Base-by-base conservation (phyloP, 2,113 vertebrate species). In the Pogonocichla stellata region DNA sequence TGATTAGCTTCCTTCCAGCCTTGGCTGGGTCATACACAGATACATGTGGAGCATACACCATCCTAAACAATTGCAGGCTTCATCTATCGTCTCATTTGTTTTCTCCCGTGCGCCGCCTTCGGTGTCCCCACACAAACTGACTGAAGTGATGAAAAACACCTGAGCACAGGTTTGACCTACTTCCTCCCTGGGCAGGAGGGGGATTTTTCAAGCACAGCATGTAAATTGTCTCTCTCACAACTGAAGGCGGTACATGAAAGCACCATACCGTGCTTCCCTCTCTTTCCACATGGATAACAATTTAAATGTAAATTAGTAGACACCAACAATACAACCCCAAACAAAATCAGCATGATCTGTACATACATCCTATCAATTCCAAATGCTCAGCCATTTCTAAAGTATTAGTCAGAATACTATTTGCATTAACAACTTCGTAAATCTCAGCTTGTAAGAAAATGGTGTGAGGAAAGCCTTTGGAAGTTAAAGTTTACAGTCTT, bases 301-400 rank as follows among this genome's bases (percentile, higher is more conserved):
- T 98, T 92, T 97, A 97, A 97, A 97, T 97, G 91, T 88, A 97
- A 97, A 98, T 97, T 72, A 94, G 92, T 80, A 88, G 53, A 96
- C 74, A 92, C 25, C 73, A 96, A 66, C 66, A 87, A 84, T 78
- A 64, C 61, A 83, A 96, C 85, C 66, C 16, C 69, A 87, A 89
- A 80, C 38, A 66, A 93, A 89, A 36, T 51, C 84, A 95, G 79
- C 34, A 81, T 22, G 34, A 90, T 66, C 77, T 70, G 34, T 34
- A 80, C n/a, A 48, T 33, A 31, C 28, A 54, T 40, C 74, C 65
- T 93, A 51, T 56, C 80, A 92, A 91, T 74, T 85, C 60, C 53
- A 95, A 90, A 62, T 20, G 7, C 81, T 95, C 38, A 73, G 48
- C 16, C 33, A 43, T 64, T 93, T 94, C 82, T 56, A 71, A 84